Evolutionary conservation across 2,888 invertebrate genomes (phyloP).

Genomic region (Cheilosia vulpina): DNA sequence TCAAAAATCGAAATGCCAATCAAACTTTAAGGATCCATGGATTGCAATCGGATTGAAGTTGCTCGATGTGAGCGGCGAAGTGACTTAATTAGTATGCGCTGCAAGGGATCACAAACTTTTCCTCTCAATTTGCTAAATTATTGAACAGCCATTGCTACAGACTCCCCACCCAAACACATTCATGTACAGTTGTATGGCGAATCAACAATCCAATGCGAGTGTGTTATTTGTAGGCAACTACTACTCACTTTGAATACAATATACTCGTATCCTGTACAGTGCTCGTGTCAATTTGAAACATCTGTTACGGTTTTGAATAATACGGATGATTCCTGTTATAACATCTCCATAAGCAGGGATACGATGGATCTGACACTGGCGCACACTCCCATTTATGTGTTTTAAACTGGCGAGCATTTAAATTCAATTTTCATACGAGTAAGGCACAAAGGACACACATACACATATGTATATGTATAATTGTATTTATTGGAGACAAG

Average conservation of each 20-base stretch:
- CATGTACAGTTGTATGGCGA: background rate
- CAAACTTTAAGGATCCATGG: background rate
- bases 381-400: constrained; percentile 7
- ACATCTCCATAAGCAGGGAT: constrained; percentile 13
- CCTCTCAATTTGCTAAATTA: constrained; percentile 27
- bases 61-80: background rate
- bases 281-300: constrained; percentile 38
- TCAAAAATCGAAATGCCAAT: constrained; percentile 33
- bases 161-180: background rate
- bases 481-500: constrained; percentile 4
- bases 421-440: constrained; percentile 55
- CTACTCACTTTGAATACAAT: background rate
- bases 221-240: constrained; percentile 17
- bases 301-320: constrained; percentile 53
- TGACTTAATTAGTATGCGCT: constrained; percentile 21
- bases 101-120: background rate
- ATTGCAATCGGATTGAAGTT: constrained; percentile 11
- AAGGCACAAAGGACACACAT: constrained; percentile 4
- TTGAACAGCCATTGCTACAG: constrained; percentile 5
- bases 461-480: background rate
- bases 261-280: background rate
- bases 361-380: background rate
- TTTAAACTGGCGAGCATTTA: constrained; percentile 28
- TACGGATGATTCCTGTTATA: constrained; percentile 32
- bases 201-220: constrained; percentile 2